Base-by-base conservation (phyloP, 2,113 vertebrate genomes). In the Xenus cinereus region DNA sequence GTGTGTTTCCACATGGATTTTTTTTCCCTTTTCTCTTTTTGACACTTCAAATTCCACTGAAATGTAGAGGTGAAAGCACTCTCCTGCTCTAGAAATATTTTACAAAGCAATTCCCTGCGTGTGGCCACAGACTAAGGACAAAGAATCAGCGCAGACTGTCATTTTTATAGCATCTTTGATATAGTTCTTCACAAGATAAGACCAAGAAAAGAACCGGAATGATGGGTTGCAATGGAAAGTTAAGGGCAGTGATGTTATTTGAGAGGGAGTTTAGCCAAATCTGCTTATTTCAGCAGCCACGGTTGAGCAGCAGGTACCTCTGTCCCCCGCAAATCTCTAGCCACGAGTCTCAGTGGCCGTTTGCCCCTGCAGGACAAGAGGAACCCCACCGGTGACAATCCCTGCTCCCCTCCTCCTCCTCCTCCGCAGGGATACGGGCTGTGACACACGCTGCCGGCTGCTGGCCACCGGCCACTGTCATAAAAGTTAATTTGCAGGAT, bases 401-500 rank as follows among this genome's bases (percentile, higher is more conserved):
- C 77, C 43, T 43, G 82, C 79, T 91, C 94, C 82, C 74, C 48
- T 89, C 48, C 64, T 74, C 54, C 51, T 53, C 51, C 27, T 53
- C 15, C 51, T 53, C 24, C 51, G 15, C 51, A 8, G 91, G 79
- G 87, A 89, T 75, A 56, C 53, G 56, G 1, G 1, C 80, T 41
- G 76, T 96, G 96, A 95, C 89, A 95, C 95, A 87, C 2, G 2
- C 33, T 12, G 51, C 27, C 75, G 76, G 72, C 68, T 95, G 88
- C 68, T 86, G 95, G 93, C 84, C 88, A 90, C 51, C 59, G 85
- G 83, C 96, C 94, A 81, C 93, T 93, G 14, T 94, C 94, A 96
- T 95, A 94, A 90, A 93, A 90, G 90, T 39, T 96, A 96, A 96
- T 96, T 96, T 94, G 87, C 30, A 93, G 41, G 75, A 93, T 92